Evolutionary conservation across 2,113 vertebrate genomes (phyloP), one percentile per base, ranked within the genome.

Genomic region (Regulus satrapa): DNA sequence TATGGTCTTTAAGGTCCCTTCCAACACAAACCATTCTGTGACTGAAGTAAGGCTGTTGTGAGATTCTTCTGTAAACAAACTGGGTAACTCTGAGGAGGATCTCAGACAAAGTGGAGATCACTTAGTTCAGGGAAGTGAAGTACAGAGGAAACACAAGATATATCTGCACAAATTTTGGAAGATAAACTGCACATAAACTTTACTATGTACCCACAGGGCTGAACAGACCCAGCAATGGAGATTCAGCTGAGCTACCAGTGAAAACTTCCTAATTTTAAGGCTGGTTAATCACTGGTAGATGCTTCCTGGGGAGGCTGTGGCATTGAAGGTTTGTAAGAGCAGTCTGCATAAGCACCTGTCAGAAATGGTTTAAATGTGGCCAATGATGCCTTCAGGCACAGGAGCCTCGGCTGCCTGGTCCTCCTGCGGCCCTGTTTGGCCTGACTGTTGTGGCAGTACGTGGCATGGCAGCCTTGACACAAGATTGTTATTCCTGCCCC

Each of bases 341-440:
- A 77, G 40, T 26, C 45, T 55, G 36, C 59, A 56, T 0, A 0
- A 20, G 26, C 12, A 2, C 18, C 36, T 69, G 45, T 20, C 45
- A 64, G 68, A 51, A 76, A 11, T 15, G 0, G 54, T 62, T 49
- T 43, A 45, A 61, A n/a, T 25, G 36, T 10, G 7, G 40, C 10
- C 7, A 3, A 0, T 56, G 36, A n/a, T 77, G 49, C 45, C 36
- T 46, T n/a, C 1, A 3, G 56, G 61, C 2, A 0, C 2, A 1
- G 41, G 14, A 58, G 19, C 15, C 36, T 45, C 0, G 0, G 48
- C 49, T 71, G 26, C 23, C 16, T 7, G n/a, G 34, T 23, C 20
- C 38, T 5, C 19, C 26, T 21, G 18, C 28, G 45, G 38, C 48
- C 56, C 48, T 32, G 17, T 26, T 54, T 62, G 67, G 32, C 43